These are phyloP conservation scores for Zelostemma sp. DNA, from an alignment of 1,140 invertebrate genomes.

Conservation along the genomic window DNA sequence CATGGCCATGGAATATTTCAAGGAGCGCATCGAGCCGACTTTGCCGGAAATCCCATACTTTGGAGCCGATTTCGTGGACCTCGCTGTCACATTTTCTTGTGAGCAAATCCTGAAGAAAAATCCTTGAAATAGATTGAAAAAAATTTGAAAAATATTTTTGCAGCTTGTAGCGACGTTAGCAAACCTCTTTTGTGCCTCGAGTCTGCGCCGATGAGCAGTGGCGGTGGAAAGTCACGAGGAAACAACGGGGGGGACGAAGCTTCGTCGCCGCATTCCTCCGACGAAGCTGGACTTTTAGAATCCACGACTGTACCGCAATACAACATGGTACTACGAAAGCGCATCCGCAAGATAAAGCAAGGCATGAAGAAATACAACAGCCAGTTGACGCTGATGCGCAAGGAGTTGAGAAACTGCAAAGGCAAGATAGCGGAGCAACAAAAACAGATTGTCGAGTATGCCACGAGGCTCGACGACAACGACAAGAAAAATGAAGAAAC, in stretches of 20 bases:
- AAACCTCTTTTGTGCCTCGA: constrained; percentile 77
- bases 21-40: constrained; percentile 88
- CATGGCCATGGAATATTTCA: constrained; percentile 95
- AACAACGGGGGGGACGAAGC: constrained; percentile 64
- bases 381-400: constrained; percentile 80
- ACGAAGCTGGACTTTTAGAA: constrained; percentile 72
- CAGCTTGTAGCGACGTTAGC: constrained; percentile 73
- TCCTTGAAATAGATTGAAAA: constrained; percentile 2
- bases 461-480: constrained; percentile 85
- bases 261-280: constrained; percentile 61
- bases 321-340: constrained; percentile 86
- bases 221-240: constrained; percentile 62
- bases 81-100: constrained; percentile 78
- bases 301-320: constrained; percentile 72
- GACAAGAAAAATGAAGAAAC: constrained; percentile 92
- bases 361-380: constrained; percentile 90
- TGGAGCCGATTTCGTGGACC: constrained; percentile 84
- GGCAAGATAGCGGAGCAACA: constrained; percentile 85
- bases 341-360: constrained; percentile 88
- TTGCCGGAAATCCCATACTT: constrained; percentile 90
- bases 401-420: constrained; percentile 82
- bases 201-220: constrained; percentile 71
- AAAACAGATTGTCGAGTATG: constrained; percentile 86
- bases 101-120: constrained; percentile 55
- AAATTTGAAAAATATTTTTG: constrained; percentile 21